Base-by-base conservation (phyloP, 2,113 vertebrate species). In the Anser cygnoides region DNA sequence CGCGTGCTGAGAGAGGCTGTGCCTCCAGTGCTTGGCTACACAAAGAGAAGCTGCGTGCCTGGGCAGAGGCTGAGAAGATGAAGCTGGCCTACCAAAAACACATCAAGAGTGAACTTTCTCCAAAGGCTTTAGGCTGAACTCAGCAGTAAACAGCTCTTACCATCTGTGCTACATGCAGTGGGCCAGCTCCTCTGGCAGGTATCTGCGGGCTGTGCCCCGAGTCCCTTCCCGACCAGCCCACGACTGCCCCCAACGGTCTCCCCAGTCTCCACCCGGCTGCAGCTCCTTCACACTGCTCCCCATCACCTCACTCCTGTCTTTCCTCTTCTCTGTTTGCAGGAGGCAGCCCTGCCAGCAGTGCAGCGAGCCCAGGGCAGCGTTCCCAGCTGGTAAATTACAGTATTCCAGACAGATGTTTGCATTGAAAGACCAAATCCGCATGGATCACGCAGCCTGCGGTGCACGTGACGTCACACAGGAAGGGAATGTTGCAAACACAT, bases 101-200 rank as follows among this genome's bases (percentile, higher is more conserved):
- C 13, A 3, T 19, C 26, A 31, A 70, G 22, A 10, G 65, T 22
- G 61, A 89, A 10, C 20, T 35, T 65, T 63, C 33, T 82, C 21
- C 23, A 74, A 22, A 89, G 52, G 39, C 9, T 63, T 67, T 3
- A 57, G 46, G 3, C 17, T 68, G 44, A 90, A 52, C 79, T 82
- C 3, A 1, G 9, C 22, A 35, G 35, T 31, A 8, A 46, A 22
- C 19, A 90, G 62, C 25, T 75, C 31, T 28, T 93, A 65, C 54
- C 37, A 17, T 17, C 2, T 1, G 21, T 33, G 26, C 18, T 50
- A 5, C 0, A 0, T 71, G 90, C 58, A 2, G 0, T 63, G n/a
- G 28, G 10, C 57, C 58, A 52, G n/a, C 18, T 82, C 14, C 39
- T 85, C 74, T 63, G 8, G 71, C 26, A 55, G 8, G 54, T 71